Base-by-base conservation (phyloP, 92 coral and sea anemone genomes). In the Umimayanthus kanabou region DNA sequence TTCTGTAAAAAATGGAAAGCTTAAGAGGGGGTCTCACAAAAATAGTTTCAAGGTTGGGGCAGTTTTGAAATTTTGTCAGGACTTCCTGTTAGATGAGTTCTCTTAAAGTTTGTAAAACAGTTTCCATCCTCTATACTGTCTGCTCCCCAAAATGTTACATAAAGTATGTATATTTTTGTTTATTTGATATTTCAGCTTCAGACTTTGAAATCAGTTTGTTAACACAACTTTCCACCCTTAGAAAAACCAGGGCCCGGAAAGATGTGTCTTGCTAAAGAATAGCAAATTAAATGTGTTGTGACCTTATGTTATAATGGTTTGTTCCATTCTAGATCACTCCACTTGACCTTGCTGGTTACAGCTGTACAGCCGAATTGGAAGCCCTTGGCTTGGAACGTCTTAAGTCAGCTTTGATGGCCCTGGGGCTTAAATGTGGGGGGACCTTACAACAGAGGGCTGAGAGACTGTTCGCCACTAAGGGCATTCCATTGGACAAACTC, bases 341-440 rank as follows among this genome's bases (percentile, higher is more conserved):
- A 9, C 88, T 94, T 78, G 70, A 90, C 79, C 91, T 97, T 42
- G 95, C 92, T 42, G 91, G 89, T 39, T 97, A 87, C 94, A 88
- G 80, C 66, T 89, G 94, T 16, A 89, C 88, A n/a, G 88, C 85
- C 39, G 95, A 95, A 57, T 90, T 97, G 33, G 98, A 97, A 84
- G 80, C 91, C 40, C 71, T 95, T 43, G 99, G 99, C 39, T 76
- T 97, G 88, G 98, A 94, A 55, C 89, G 79, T 57, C 89, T 97
- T 2, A 97, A 97, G 76, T 88, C 91, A 45, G 95, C 96, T 28
- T 89, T 97, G 16, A 90, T 90, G 85, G 75, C 93, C 14, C 85
- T 92, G 87, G 99, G 99, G 77, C 91, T 97, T 7, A 97, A 97
- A 76, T 97, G 99, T 94, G 99, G 99, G 77, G 99, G 99, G 39